Evolutionary conservation across 2,888 invertebrate species (phyloP).

Genomic region (Eilema depressum): DNA sequence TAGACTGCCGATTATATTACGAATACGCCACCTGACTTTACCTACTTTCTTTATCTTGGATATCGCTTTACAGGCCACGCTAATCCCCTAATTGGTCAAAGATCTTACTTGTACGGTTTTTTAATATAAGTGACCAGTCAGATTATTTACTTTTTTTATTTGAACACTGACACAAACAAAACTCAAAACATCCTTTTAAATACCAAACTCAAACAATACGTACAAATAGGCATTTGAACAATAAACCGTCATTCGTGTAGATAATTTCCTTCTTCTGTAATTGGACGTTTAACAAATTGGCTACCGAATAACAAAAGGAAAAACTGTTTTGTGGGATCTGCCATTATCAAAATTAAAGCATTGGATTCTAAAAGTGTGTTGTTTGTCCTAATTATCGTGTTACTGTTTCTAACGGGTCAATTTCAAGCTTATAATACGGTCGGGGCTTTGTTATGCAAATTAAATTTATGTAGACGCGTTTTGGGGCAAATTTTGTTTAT

Average conservation of each 20-base stretch:
- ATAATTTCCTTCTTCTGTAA: conserved; percentile 65
- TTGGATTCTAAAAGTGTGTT: conserved; percentile 41
- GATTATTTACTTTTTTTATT: not conserved
- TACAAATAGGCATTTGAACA: conserved; percentile 19
- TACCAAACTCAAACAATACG: not conserved
- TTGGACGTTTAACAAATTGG: conserved; percentile 72
- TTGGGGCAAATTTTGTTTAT: conserved; percentile 18
- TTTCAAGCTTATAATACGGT: conserved; percentile 23
- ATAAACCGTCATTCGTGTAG: conserved; percentile 58
- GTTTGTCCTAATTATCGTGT: conserved; percentile 34
- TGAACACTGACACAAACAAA: too few relatives aligned
- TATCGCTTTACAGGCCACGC: too few relatives aligned
- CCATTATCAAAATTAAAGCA: conserved; percentile 46
- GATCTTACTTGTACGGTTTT: not conserved
- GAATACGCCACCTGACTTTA: not conserved
- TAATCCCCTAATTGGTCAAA: too few relatives aligned
- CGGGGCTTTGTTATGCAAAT: conserved; percentile 32
- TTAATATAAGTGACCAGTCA: not conserved
- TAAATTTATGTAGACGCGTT: conserved; percentile 10
- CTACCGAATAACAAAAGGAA: conserved; percentile 51
- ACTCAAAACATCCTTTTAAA: not conserved
- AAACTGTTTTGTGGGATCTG: conserved; percentile 16
- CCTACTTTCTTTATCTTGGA: not conserved
- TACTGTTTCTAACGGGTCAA: conserved; percentile 32
- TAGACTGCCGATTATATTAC: too few relatives aligned